A percentile compares a stretch with the other conserved stretches of the same genome.
Conservation (phyloP, 2,888 invertebrate species). For the Chymomyza caudatula region DNA sequence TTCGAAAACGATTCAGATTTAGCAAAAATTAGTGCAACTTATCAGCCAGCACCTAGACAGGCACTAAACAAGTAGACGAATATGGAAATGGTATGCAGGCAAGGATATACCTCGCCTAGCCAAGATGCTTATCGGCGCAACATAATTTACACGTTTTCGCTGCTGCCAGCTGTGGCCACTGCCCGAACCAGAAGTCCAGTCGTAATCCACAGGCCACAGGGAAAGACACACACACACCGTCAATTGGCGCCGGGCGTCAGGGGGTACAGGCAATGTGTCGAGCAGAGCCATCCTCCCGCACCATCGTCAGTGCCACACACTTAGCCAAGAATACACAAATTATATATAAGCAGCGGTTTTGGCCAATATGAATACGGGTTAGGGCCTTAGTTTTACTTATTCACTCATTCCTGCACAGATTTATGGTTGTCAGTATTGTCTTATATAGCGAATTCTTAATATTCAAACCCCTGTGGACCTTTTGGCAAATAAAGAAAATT, state of each 20-base stretch:
- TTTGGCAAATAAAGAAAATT: too few relatives aligned
- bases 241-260: conserved; percentile 66
- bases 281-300: too few relatives aligned
- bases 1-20: too few relatives aligned
- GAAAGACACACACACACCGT: conserved; percentile 20
- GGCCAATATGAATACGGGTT: too few relatives aligned
- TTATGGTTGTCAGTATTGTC: too few relatives aligned
- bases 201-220: conserved; percentile 18
- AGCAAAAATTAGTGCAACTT: background rate
- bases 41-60: conserved; percentile 31
- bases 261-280: conserved; percentile 47
- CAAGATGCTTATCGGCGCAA: conserved; percentile 61
- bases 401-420: background rate
- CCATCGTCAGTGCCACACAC: too few relatives aligned
- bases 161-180: conserved; percentile 40
- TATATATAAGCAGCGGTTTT: too few relatives aligned
- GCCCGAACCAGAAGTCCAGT: conserved; percentile 6
- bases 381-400: background rate
- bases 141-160: background rate
- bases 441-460: too few relatives aligned
- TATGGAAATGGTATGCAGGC: conserved; percentile 8
- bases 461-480: background rate
- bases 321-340: too few relatives aligned
- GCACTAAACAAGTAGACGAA: conserved; percentile 3
- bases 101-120: conserved; percentile 16